phyloP scores from a whole-genome alignment of 2,888 invertebrate species.

The Drosophila subquinaria region DNA sequence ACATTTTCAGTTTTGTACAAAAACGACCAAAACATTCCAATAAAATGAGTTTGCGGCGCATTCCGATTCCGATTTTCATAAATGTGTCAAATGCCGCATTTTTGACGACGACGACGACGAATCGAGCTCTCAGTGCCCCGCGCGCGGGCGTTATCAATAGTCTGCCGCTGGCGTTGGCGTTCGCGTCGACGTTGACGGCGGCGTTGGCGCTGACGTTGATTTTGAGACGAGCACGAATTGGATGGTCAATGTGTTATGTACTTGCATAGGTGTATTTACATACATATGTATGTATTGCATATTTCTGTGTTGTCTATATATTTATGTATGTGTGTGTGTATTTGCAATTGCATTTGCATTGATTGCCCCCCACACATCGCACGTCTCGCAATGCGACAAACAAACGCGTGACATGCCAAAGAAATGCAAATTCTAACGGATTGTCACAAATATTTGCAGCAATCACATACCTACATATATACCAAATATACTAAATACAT shows the following conservation, averaged over 20 bases:
- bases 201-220: conserved; percentile 28
- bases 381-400: conserved; percentile 27
- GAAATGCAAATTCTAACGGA: conserved; percentile 46
- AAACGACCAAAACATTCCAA: conserved; percentile 73
- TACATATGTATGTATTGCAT: too few relatives aligned
- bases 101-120: conserved; percentile 55
- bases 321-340: conserved; percentile 15
- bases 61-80: conserved; percentile 81
- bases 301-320: background rate
- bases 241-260: conserved; percentile 42
- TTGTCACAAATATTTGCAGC: conserved; percentile 21
- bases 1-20: conserved; percentile 61
- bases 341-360: conserved; percentile 47
- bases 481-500: background rate
- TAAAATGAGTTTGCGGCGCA: conserved; percentile 77
- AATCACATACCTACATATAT: conserved; percentile 5
- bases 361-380: conserved; percentile 3
- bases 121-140: conserved; percentile 31
- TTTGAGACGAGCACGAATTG: conserved; percentile 54
- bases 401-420: conserved; percentile 67
- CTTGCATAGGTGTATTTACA: conserved; percentile 15
- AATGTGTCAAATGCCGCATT: conserved; percentile 80
- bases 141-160: conserved; percentile 57
- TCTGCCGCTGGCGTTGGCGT: conserved; percentile 29
- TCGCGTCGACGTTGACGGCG: conserved; percentile 10